Conservation (phyloP, 2,888 invertebrate genomes). For the Ditula angustiorana region DNA sequence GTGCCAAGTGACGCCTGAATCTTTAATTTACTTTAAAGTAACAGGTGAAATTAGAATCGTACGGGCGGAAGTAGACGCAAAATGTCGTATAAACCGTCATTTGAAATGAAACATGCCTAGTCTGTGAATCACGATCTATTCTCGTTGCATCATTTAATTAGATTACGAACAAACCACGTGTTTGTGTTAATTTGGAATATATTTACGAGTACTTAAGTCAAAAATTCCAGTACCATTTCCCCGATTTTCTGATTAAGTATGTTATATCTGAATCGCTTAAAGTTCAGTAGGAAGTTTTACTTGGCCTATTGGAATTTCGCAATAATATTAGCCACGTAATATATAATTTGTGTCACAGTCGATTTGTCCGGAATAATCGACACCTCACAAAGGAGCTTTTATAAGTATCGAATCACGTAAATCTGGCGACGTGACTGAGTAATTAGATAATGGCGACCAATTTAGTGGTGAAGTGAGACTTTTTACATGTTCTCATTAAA, state of each 20-base stretch:
- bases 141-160: constrained; percentile 16
- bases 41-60: too few species aligned
- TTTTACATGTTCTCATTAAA: too few species aligned
- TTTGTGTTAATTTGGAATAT: neutral
- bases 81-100: too few species aligned
- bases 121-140: constrained; percentile 8
- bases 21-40: too few species aligned
- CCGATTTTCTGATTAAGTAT: too few species aligned
- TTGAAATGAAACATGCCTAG: neutral
- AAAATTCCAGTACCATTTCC: too few species aligned
- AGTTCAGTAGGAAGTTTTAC: neutral
- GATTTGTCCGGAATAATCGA: constrained; percentile 17
- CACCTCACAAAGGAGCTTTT: constrained; percentile 3
- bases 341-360: constrained; percentile 24
- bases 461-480: too few species aligned
- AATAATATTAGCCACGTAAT: constrained; percentile 11
- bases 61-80: too few species aligned
- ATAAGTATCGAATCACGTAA: constrained; percentile 27
- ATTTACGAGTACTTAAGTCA: neutral
- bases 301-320: neutral
- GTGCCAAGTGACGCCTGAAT: too few species aligned
- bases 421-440: constrained; percentile 24
- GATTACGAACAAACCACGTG: constrained; percentile 10
- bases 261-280: neutral
- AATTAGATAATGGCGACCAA: constrained; percentile 15